phyloP scores from a whole-genome alignment of 1,140 invertebrate species.

The Heliconius melpomene region DNA sequence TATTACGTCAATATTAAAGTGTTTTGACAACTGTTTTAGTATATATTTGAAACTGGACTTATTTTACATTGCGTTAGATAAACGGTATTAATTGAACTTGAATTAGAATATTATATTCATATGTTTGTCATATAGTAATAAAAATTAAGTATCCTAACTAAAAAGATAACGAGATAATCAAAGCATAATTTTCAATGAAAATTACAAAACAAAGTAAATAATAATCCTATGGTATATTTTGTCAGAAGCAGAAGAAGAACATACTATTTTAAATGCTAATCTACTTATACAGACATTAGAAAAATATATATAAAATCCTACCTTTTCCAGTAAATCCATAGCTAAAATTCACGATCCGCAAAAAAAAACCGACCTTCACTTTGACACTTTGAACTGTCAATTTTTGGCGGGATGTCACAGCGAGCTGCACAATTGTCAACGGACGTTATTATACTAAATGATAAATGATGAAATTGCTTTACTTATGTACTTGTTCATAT shows the following conservation, averaged over 20 bases:
- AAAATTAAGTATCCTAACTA: background rate
- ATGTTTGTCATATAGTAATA: background rate
- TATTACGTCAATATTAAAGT: background rate
- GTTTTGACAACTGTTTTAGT: background rate
- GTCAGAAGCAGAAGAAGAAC: background rate
- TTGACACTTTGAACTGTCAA: slow-evolving; percentile 36
- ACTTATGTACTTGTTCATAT: slow-evolving; percentile 16
- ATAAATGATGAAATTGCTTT: slow-evolving; percentile 26
- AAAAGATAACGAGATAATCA: background rate
- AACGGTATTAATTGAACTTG: background rate
- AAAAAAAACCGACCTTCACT: slow-evolving; percentile 35
- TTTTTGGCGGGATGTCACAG: slow-evolving; percentile 36
- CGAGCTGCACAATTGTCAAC: slow-evolving; percentile 19
- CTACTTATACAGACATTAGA: background rate
- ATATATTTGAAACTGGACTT: background rate
- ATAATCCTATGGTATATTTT: background rate
- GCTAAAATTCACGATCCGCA: background rate
- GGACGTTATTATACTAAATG: slow-evolving; percentile 41
- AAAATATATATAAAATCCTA: background rate
- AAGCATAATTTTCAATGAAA: no score
- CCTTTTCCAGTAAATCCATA: slow-evolving; percentile 39
- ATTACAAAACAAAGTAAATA: background rate
- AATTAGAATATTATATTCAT: background rate
- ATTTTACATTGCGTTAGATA: background rate
- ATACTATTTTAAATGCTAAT: background rate